Percentiles rank a stretch among this genome's conserved stretches.
Evolutionary conservation across 2,113 vertebrate species (phyloP).

Genomic region (Chaenogobius annularis): DNA sequence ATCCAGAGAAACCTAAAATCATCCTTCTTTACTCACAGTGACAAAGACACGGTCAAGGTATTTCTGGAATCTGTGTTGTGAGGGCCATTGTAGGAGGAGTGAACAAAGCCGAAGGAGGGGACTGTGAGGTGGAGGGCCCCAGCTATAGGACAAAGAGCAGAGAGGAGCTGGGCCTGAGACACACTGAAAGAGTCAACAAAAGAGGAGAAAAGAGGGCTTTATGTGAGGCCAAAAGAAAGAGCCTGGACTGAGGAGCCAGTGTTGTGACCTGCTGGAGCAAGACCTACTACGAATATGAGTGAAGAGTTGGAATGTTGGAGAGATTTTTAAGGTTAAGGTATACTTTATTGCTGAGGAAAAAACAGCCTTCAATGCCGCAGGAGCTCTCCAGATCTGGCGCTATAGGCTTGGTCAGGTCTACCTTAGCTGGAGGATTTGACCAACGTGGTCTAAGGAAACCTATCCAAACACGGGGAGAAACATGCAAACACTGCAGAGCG

Average conservation of each 20-base stretch:
- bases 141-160: slow-evolving; percentile 66
- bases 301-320: background rate
- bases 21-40: slow-evolving; percentile 54
- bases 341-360: too few relatives aligned
- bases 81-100: slow-evolving; percentile 65
- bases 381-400: too few relatives aligned
- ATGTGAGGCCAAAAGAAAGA: slow-evolving; percentile 39
- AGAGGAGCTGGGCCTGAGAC: slow-evolving; percentile 40
- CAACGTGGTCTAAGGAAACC: too few relatives aligned
- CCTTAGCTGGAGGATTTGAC: too few relatives aligned
- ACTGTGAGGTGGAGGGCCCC: slow-evolving; percentile 42
- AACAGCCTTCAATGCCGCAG: too few relatives aligned
- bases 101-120: slow-evolving; percentile 67
- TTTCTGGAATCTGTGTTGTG: slow-evolving; percentile 70
- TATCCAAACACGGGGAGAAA: too few relatives aligned
- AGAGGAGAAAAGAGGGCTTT: slow-evolving; percentile 52
- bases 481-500: too few relatives aligned
- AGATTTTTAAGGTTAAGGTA: too few relatives aligned
- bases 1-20: slow-evolving; percentile 32
- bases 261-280: slow-evolving; percentile 53
- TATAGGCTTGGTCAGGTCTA: too few relatives aligned
- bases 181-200: slow-evolving; percentile 70
- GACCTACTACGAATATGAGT: slow-evolving; percentile 12
- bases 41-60: slow-evolving; percentile 59
- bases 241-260: slow-evolving; percentile 36